phyloP scores from a whole-genome alignment of 2,888 invertebrate species.

The Crematogaster levior region DNA sequence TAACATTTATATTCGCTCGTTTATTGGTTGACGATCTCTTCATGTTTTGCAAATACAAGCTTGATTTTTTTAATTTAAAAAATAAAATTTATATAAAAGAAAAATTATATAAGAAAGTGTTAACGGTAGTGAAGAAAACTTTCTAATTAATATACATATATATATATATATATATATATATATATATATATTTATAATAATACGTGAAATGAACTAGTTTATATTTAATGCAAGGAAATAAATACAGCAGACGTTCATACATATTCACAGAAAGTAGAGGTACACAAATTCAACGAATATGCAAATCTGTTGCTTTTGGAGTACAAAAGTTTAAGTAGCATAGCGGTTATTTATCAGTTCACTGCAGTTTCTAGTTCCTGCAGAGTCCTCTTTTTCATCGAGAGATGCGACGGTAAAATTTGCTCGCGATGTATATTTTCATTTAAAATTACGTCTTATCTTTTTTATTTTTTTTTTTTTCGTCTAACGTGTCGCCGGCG shows the following conservation, averaged over 20 bases:
- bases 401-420: constrained; percentile 19
- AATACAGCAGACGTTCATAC: constrained; percentile 15
- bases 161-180: too few species aligned
- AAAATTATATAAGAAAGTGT: background rate
- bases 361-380: constrained; percentile 9
- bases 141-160: background rate
- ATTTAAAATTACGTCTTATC: background rate
- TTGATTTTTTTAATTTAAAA: background rate
- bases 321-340: constrained; percentile 43
- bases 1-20: background rate
- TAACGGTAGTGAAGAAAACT: background rate
- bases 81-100: background rate
- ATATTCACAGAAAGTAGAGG: constrained; percentile 33
- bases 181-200: too few species aligned
- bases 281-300: constrained; percentile 44
- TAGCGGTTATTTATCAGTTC: constrained; percentile 46
- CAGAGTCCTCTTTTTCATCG: constrained; percentile 9
- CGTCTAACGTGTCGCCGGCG: constrained; percentile 10
- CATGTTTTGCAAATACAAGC: background rate
- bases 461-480: background rate
- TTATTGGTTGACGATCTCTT: background rate
- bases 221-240: constrained; percentile 18
- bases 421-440: background rate
- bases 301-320: constrained; percentile 38
- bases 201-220: constrained; percentile 4